These are phyloP conservation scores for Galleria mellonella DNA, from an alignment of 1,140 invertebrate genomes.

Conservation along the genomic window DNA sequence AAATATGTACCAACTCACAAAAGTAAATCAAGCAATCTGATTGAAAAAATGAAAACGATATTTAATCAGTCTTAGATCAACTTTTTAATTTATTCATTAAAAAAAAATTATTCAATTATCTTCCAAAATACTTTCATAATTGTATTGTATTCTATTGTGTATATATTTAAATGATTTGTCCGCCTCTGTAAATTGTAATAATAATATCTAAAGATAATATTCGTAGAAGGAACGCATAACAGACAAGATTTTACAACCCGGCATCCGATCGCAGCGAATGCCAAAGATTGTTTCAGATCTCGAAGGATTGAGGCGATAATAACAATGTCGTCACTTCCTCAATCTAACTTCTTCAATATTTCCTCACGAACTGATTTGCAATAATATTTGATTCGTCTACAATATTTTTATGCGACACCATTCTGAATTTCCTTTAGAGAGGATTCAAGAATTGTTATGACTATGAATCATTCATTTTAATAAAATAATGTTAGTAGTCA, in stretches of 20 bases:
- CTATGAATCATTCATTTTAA: too few species aligned
- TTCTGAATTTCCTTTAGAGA: background rate
- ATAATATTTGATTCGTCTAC: constrained; percentile 39
- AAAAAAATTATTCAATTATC: too few species aligned
- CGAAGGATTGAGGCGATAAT: constrained; percentile 53
- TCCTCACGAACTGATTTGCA: constrained; percentile 30
- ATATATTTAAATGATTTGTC: too few species aligned
- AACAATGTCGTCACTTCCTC: constrained; percentile 62
- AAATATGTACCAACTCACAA: too few species aligned
- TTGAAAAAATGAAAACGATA: too few species aligned
- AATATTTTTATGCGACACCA: constrained; percentile 14
- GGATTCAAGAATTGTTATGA: too few species aligned
- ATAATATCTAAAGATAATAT: constrained; percentile 35
- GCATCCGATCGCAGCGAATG: constrained; percentile 30
- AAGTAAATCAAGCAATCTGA: too few species aligned
- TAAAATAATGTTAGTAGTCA: too few species aligned
- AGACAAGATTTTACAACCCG: constrained; percentile 41
- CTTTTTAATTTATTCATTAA: too few species aligned
- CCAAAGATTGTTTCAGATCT: constrained; percentile 52
- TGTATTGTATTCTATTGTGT: too few species aligned
- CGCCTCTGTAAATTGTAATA: background rate
- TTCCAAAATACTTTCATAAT: too few species aligned
- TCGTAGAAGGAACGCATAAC: constrained; percentile 46
- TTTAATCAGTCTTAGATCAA: too few species aligned
- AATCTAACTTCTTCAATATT: constrained; percentile 62